These are phyloP conservation scores for Lethenteron reissneri DNA, from an alignment of 2,113 vertebrate genomes.

Conservation along the genomic window DNA sequence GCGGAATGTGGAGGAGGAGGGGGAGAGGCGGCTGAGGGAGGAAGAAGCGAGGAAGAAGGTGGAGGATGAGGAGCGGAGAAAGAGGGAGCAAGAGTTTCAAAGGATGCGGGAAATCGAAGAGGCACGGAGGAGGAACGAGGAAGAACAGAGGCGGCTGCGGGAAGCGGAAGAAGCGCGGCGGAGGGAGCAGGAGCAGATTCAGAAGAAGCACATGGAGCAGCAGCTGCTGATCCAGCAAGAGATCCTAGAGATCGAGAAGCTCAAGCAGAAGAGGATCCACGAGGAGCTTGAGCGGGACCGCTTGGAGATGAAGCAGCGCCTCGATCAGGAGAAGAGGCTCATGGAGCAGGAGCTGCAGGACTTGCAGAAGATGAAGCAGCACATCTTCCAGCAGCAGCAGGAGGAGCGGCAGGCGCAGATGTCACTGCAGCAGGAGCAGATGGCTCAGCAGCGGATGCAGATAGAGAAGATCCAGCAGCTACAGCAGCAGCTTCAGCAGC, in stretches of 20 bases:
- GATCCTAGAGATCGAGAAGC: slow-evolving; percentile 70
- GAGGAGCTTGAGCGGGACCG: slow-evolving; percentile 86
- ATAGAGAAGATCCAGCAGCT: slow-evolving; percentile 89
- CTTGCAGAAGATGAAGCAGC: slow-evolving; percentile 85
- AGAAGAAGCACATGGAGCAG: slow-evolving; percentile 3
- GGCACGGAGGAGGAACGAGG: neutral
- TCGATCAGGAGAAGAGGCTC: slow-evolving; percentile 80
- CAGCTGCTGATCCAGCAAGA: slow-evolving; percentile 52
- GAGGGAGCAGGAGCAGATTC: neutral
- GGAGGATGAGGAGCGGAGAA: neutral
- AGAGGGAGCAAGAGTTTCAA: neutral
- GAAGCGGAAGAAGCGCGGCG: neutral
- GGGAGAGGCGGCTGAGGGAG: neutral
- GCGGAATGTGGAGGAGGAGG: neutral
- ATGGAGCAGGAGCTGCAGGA: slow-evolving; percentile 91
- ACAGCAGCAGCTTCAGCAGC: slow-evolving; percentile 87
- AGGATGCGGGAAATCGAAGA: slow-evolving; percentile 1
- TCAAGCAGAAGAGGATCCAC: slow-evolving; percentile 66
- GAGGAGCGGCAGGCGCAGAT: slow-evolving; percentile 76
- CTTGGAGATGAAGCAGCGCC: slow-evolving; percentile 61
- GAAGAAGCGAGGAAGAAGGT: slow-evolving; percentile 1
- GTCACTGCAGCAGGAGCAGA: slow-evolving; percentile 75
- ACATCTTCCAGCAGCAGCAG: slow-evolving; percentile 85
- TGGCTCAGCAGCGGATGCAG: slow-evolving; percentile 82
- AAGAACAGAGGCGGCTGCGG: neutral